Evolutionary conservation across 30 jellyfish, hydroid and myxozoan species (phyloP).

Genomic region (Phacellophora camtschatica): DNA sequence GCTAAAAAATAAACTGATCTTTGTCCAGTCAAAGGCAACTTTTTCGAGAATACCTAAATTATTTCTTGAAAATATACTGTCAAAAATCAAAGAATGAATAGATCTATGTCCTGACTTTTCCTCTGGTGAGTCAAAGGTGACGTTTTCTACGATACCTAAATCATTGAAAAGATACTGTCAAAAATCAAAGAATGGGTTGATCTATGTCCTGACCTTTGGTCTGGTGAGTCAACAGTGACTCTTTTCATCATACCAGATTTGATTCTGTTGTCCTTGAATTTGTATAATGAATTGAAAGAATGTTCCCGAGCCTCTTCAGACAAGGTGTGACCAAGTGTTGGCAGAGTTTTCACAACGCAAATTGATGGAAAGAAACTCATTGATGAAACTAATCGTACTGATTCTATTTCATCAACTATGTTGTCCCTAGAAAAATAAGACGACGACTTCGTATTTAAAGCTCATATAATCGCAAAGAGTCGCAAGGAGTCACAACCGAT

Average conservation of each 20-base stretch:
- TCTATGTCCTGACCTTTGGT: neutral
- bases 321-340: conserved; percentile 53
- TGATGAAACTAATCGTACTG: conserved; percentile 27
- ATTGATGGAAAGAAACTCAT: conserved; percentile 69
- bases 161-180: neutral
- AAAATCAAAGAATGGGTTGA: neutral
- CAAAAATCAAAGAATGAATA: neutral
- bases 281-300: conserved; percentile 40
- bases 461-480: too few species aligned
- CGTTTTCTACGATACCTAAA: too few species aligned
- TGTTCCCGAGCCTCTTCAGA: conserved; percentile 59
- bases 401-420: too few species aligned
- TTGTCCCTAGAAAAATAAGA: too few species aligned
- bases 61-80: neutral
- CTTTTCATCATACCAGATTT: conserved; percentile 46
- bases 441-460: too few species aligned
- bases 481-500: too few species aligned
- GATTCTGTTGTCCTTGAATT: conserved; percentile 35
- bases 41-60: too few species aligned
- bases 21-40: too few species aligned
- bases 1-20: too few species aligned
- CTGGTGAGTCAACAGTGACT: conserved; percentile 1
- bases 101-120: neutral
- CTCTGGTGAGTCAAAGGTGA: neutral
- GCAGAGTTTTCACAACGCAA: conserved; percentile 52